phyloP scores from a whole-genome alignment of 2,888 invertebrate species.

The Drosophila robusta region DNA sequence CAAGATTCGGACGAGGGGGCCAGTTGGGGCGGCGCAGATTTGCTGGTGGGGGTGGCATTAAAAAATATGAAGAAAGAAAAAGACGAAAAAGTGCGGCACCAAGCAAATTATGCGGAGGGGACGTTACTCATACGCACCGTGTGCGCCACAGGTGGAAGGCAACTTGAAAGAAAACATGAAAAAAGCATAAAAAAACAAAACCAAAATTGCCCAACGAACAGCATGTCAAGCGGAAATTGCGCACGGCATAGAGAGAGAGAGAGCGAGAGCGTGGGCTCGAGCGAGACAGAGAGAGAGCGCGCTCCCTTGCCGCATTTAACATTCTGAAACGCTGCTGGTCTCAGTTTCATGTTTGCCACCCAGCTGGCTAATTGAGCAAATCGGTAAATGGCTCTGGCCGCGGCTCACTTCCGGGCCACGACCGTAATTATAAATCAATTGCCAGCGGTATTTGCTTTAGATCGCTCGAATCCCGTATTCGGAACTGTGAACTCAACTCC shows the following conservation, averaged over 20 bases:
- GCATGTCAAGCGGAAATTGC: constrained; percentile 68
- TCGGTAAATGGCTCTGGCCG: constrained; percentile 52
- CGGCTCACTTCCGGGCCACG: constrained; percentile 46
- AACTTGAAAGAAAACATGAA: constrained; percentile 57
- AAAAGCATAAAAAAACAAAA: constrained; percentile 22
- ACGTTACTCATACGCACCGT: constrained; percentile 50
- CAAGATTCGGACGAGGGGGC: neutral
- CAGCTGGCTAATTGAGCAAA: constrained; percentile 71
- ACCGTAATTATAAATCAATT: constrained; percentile 77
- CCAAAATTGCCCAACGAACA: constrained; percentile 55
- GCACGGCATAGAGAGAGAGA: constrained; percentile 25
- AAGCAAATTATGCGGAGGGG: constrained; percentile 43
- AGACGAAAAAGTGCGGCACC: neutral
- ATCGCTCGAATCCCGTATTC: constrained; percentile 26
- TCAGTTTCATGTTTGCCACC: constrained; percentile 45
- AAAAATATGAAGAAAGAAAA: constrained; percentile 5
- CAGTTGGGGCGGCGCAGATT: constrained; percentile 26
- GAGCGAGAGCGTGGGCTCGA: neutral
- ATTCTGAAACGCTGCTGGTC: constrained; percentile 31
- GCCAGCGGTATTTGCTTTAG: constrained; percentile 60
- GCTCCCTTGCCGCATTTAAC: constrained; percentile 24
- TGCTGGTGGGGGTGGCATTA: constrained; percentile 32
- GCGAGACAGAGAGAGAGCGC: neutral
- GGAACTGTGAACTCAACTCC: constrained; percentile 26
- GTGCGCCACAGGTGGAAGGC: constrained; percentile 70